phyloP scores from a whole-genome alignment of 2,888 invertebrate genomes.

The Nesidiocoris tenuis region DNA sequence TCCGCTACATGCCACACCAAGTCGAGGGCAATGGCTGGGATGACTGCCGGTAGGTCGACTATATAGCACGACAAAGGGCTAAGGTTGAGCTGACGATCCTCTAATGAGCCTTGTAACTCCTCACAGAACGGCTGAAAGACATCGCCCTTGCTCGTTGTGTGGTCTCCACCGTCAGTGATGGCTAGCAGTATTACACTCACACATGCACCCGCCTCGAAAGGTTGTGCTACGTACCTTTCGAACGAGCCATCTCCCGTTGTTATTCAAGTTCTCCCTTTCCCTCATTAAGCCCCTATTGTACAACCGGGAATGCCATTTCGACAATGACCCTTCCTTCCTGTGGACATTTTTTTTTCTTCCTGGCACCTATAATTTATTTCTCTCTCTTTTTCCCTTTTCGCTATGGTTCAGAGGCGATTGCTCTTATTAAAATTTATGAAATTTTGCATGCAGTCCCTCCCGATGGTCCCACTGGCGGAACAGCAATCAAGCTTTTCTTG shows the following conservation, averaged over 20 bases:
- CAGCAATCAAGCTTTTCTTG: constrained; percentile 39
- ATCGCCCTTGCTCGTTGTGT: background rate
- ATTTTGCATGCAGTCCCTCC: constrained; percentile 17
- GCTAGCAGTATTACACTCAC: background rate
- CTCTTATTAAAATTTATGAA: constrained; percentile 40
- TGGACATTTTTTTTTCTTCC: constrained; percentile 25
- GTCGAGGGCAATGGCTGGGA: too few relatives aligned
- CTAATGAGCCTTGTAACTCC: constrained; percentile 39
- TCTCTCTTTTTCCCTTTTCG: background rate
- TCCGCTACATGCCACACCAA: too few relatives aligned
- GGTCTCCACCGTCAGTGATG: constrained; percentile 3
- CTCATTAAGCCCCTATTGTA: constrained; percentile 43
- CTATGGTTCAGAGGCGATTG: constrained; percentile 34
- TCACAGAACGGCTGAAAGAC: constrained; percentile 29
- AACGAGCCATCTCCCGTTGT: background rate
- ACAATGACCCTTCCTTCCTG: constrained; percentile 30
- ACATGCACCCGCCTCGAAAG: background rate
- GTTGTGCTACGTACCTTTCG: background rate
- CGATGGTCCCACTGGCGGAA: constrained; percentile 5
- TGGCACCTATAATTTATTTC: background rate
- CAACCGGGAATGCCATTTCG: constrained; percentile 39
- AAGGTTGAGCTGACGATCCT: constrained; percentile 35
- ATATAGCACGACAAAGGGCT: constrained; percentile 24
- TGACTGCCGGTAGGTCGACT: too few relatives aligned
- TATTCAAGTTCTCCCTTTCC: constrained; percentile 23